Percentiles rank a stretch among this genome's conserved stretches.
Evolutionary conservation across 2,113 vertebrate species (phyloP).

Genomic region (Antechinus stuartii): DNA sequence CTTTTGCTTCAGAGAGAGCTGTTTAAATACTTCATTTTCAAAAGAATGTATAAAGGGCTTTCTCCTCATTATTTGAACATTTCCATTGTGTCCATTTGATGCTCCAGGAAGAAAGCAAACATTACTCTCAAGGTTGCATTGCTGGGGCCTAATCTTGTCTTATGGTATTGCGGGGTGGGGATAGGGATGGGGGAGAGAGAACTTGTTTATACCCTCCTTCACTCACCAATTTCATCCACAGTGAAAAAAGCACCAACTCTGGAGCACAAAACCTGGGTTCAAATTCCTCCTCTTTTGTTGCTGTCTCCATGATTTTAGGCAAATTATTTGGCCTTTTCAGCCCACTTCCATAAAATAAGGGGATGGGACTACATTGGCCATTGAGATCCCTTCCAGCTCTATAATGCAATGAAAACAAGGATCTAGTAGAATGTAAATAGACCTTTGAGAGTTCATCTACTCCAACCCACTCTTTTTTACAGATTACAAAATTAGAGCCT

Average conservation of each 20-base stretch:
- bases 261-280: not conserved
- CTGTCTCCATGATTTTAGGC: not conserved
- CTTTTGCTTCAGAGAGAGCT: conserved; percentile 35
- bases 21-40: conserved; percentile 51
- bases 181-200: not conserved
- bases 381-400: not conserved
- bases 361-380: not conserved
- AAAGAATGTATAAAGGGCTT: conserved; percentile 11
- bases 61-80: not conserved
- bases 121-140: not conserved
- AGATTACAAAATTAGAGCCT: not conserved
- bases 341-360: not conserved
- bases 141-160: not conserved
- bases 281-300: not conserved
- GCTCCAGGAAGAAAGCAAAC: not conserved
- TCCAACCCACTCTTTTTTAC: not conserved
- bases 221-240: not conserved
- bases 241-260: not conserved
- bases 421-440: not conserved
- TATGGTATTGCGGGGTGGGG: not conserved
- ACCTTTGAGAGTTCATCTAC: not conserved
- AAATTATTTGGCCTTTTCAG: not conserved
- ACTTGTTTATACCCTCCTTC: not conserved
- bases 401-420: not conserved
- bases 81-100: not conserved